A percentile compares a stretch with the other conserved stretches of the same genome.
Conservation (phyloP, 2,113 vertebrate genomes). For the Anguilla rostrata region DNA sequence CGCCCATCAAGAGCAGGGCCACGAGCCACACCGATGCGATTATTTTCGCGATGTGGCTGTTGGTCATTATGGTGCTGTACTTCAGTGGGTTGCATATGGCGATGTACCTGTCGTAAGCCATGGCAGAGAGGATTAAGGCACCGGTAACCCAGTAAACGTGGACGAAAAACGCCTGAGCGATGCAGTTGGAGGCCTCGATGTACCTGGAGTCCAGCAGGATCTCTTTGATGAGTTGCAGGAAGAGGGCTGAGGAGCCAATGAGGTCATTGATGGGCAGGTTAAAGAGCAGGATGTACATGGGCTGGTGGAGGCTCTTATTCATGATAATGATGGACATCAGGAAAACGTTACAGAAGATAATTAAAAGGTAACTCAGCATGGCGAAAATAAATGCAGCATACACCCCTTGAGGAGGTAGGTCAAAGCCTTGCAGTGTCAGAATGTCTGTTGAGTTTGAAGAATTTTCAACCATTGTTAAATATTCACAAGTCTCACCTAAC, state of each 20-base stretch:
- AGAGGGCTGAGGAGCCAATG: conserved; percentile 61
- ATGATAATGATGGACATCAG: conserved; percentile 45
- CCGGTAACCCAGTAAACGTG: conserved; percentile 58
- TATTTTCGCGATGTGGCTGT: conserved; percentile 52
- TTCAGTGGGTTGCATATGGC: conserved; percentile 69
- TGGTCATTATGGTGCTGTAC: conserved; percentile 63
- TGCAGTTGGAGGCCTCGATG: conserved; percentile 54
- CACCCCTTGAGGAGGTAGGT: not conserved
- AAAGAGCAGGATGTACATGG: conserved; percentile 66
- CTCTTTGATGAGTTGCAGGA: conserved; percentile 54
- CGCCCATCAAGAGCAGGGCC: conserved; percentile 42
- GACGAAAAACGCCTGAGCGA: conserved; percentile 68
- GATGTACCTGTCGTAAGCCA: conserved; percentile 73
- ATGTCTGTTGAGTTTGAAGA: not conserved
- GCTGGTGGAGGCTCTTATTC: conserved; percentile 57
- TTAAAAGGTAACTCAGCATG: not conserved
- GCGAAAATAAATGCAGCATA: not conserved
- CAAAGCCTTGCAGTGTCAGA: not conserved
- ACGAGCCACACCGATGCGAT: conserved; percentile 54
- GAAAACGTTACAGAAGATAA: conserved; percentile 39
- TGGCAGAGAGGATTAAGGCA: conserved; percentile 57
- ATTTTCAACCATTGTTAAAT: not conserved
- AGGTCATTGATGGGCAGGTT: conserved; percentile 64
- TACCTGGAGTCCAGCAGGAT: conserved; percentile 47
- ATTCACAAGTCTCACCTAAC: not conserved